Conservation (phyloP, 2,888 invertebrate genomes). For the Noctua pronuba region DNA sequence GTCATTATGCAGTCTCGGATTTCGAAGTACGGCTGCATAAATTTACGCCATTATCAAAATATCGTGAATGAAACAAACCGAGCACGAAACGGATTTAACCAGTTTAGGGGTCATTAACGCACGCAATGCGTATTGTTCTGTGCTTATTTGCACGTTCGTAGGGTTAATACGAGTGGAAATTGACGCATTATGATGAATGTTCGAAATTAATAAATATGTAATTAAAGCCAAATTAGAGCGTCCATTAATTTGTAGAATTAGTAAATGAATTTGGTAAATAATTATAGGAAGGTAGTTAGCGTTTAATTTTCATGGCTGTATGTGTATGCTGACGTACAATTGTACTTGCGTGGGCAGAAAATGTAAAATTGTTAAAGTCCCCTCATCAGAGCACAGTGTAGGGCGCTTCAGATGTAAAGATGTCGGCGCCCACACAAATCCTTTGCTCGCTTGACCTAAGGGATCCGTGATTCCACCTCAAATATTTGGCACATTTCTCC, state of each 20-base stretch:
- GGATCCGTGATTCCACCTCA: slow-evolving; percentile 70
- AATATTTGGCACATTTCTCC: slow-evolving; percentile 77
- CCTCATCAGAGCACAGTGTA: slow-evolving; percentile 32
- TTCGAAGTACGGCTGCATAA: slow-evolving; percentile 86
- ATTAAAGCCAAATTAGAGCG: slow-evolving; percentile 46
- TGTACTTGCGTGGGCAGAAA: slow-evolving; percentile 26
- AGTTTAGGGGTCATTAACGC: slow-evolving; percentile 87
- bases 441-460: slow-evolving; percentile 63
- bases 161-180: slow-evolving; percentile 67
- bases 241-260: slow-evolving; percentile 38
- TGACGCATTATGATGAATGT: slow-evolving; percentile 59
- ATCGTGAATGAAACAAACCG: slow-evolving; percentile 85
- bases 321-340: too few species aligned
- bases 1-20: slow-evolving; percentile 88
- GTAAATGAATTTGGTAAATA: slow-evolving; percentile 38
- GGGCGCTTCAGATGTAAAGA: slow-evolving; percentile 45
- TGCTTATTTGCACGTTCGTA: slow-evolving; percentile 71
- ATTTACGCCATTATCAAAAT: slow-evolving; percentile 89
- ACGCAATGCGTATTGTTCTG: slow-evolving; percentile 82
- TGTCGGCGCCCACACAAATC: slow-evolving; percentile 49
- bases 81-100: slow-evolving; percentile 84
- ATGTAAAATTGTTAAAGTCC: slow-evolving; percentile 43
- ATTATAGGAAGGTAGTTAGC: slow-evolving; percentile 1
- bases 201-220: slow-evolving; percentile 55
- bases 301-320: slow-evolving; percentile 8